Percentiles rank a stretch among this genome's conserved stretches.
These are phyloP conservation scores for Chymomyza caudatula DNA, from an alignment of 2,888 invertebrate genomes.

Conservation along the genomic window DNA sequence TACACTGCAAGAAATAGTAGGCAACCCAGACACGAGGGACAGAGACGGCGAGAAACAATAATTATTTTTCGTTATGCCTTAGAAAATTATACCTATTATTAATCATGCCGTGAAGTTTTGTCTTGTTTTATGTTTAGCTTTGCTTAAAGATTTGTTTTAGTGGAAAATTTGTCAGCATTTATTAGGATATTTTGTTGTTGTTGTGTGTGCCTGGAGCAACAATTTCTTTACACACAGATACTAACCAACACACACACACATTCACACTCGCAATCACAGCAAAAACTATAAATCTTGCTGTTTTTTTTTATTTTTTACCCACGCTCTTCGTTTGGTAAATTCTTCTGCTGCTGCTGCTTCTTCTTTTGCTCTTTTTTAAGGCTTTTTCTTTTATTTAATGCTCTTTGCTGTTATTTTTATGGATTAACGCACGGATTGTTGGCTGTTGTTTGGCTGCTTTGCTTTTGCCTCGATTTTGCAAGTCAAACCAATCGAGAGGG, in stretches of 20 bases:
- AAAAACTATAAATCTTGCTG: conserved; percentile 23
- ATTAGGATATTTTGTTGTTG: conserved; percentile 22
- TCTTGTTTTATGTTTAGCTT: conserved; percentile 10
- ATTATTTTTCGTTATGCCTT: conserved; percentile 32
- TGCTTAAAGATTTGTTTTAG: conserved; percentile 12
- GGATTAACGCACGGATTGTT: conserved; percentile 1
- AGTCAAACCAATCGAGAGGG: not conserved
- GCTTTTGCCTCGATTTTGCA: conserved; percentile 13
- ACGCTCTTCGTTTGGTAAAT: conserved; percentile 38
- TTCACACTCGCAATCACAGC: conserved; percentile 1
- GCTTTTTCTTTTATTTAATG: conserved; percentile 30
- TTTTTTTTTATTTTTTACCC: not conserved
- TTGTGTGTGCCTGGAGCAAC: conserved; percentile 21
- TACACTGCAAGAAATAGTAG: too few species aligned
- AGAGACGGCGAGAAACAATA: not conserved
- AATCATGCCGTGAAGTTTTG: conserved; percentile 24
- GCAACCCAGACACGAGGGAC: not conserved
- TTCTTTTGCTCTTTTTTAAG: conserved; percentile 18
- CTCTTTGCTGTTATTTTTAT: conserved; percentile 11
- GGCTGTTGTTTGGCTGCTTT: not conserved
- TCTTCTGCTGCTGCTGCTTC: conserved; percentile 41
- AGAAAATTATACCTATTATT: conserved; percentile 44
- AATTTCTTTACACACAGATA: conserved; percentile 28
- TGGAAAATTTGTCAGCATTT: conserved; percentile 36
- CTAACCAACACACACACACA: too few species aligned